Evolutionary conservation across 2,888 invertebrate genomes (phyloP), one percentile per base, ranked within the genome.

Genomic region (Branchipolynoe longqiensis): DNA sequence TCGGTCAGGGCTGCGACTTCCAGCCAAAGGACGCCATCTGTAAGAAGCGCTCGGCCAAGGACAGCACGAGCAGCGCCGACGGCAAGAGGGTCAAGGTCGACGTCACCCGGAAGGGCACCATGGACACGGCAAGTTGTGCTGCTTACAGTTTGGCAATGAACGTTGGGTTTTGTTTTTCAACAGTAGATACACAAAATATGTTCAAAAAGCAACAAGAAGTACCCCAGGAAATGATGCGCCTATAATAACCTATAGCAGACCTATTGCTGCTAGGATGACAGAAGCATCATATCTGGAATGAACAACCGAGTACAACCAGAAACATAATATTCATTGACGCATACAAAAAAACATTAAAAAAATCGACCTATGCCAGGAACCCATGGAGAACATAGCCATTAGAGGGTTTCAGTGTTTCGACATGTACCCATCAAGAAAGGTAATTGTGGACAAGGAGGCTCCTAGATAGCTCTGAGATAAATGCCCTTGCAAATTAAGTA

Each of bases 1-100:
- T 92, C 22, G 92, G 92, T n/a, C 85, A 90, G 69, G 86, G 89
- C 6, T 91, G 91, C 85, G 90, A 64, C 18, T 83, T 62, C 48
- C 31, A 62, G 41, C 62, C 83, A 14, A 36, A 62, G 41, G 62
- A 83, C 64, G 64, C 62, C 58, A 83, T 83, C 33, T 40, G 40
- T 14, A 83, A 83, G 33, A 83, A 83, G 38, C 59, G 83, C 18
- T 6, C 74, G 4, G 31, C 12, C 22, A 14, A 31, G 1, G n/a
- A 36, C 6, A 58, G 14, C 14, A 36, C 12, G 28, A 78, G 41
- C 54, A 48, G 3, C 54, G 48, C 31, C 0, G 31, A 78, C 8
- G 48, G 54, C 4, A 78, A 78, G 54, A 78, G 41, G 48, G 28
- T 25, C 78, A 78, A 78, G 48, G 8, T 82, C 18, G 58, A 82